Base-by-base conservation (phyloP, 2,888 invertebrate species). In the Philereme vetulata region DNA sequence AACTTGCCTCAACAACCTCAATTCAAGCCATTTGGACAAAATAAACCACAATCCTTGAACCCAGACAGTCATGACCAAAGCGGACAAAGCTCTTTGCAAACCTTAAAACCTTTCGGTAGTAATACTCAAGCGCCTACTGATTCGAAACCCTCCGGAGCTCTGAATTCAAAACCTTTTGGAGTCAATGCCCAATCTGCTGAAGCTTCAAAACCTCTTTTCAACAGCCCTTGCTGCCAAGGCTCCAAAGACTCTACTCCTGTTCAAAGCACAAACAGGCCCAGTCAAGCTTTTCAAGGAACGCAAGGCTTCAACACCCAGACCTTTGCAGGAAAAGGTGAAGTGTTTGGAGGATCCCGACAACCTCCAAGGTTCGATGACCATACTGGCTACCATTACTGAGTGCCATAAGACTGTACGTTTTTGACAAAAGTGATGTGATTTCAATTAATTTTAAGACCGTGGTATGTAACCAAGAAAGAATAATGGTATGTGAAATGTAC, bases 361-460 rank as follows among this genome's bases (percentile, higher is more conserved):
- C 86, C 88, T 7, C 86, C 90, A 0, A 86, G 77, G 56, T 92
- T 86, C 53, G 86, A 89, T 60, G 74, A 74, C 9, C 71, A 84
- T 72, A 85, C 85, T 51, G 91, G 91, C 36, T 91, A 92, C 67
- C 82, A 90, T 76, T 90, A 90, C 69, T 89, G 65, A 80, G 65
- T 75, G 72, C 75, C 77, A 79, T 77, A 42, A 44, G 43, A 55
- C 47, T 45, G 40, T 33, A 9, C 11, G 44, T 21, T 11, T 44
- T 34, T 34, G 8, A 33, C 9, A 21, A 5, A 45, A 21, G 45
- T 45, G 32, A 21, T 45, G 45, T 45, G 45, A 45, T 32, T 5
- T 21, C 1, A 45, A 45, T 6, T 8, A 38, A 3, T 6, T 5
- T 38, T 38, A 38, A 38, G 0, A 38, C 6, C 4, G 8, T 6